Conservation (phyloP, 2,113 vertebrate species). For the Trochalopteron elliotii region DNA sequence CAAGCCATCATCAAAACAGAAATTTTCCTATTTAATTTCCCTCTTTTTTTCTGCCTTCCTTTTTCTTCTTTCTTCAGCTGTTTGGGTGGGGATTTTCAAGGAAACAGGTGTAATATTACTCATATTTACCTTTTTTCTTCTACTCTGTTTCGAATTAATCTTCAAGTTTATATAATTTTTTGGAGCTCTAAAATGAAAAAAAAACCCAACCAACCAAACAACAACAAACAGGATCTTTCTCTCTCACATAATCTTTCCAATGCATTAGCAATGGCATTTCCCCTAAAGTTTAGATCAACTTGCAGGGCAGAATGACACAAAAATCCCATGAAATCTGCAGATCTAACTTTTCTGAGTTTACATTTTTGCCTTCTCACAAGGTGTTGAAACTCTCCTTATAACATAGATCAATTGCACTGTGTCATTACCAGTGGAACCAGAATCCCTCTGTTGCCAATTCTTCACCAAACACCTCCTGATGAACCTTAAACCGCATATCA, state of each 20-base stretch:
- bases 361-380: background rate
- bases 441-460: background rate
- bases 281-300: background rate
- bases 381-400: background rate
- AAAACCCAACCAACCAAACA: too few relatives aligned
- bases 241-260: background rate
- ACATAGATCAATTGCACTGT: background rate
- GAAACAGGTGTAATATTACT: background rate
- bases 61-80: background rate
- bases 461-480: background rate
- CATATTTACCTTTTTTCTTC: background rate
- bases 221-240: background rate
- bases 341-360: background rate
- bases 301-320: background rate
- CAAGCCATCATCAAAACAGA: background rate
- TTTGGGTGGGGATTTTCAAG: background rate
- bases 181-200: background rate
- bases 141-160: background rate
- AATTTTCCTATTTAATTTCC: background rate
- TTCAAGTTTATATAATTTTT: background rate
- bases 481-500: background rate
- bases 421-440: background rate
- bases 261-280: background rate
- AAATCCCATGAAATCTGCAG: background rate
- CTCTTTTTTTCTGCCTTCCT: background rate